phyloP scores from a whole-genome alignment of 2,888 invertebrate genomes.

The Stegophylla sp. region DNA sequence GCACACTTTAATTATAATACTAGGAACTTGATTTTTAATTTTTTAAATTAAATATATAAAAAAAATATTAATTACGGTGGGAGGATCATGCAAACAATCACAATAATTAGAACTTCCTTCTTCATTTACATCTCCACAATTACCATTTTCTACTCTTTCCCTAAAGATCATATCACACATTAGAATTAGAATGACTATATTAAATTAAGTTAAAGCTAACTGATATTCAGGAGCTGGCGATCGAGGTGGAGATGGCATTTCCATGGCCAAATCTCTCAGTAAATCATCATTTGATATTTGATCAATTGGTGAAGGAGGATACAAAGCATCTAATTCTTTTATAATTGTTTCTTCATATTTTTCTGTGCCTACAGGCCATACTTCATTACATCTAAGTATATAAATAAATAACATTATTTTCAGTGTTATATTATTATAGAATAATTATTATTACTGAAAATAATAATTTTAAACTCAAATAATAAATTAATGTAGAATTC shows the following conservation, averaged over 20 bases:
- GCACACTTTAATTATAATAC: background rate
- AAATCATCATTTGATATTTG: constrained; percentile 29
- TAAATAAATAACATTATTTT: background rate
- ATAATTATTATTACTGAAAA: constrained; percentile 13
- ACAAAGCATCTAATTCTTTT: constrained; percentile 20
- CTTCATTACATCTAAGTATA: constrained; percentile 31
- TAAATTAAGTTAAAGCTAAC: constrained; percentile 31
- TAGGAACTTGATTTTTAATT: background rate
- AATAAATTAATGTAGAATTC: too few relatives aligned
- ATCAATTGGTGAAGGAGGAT: constrained; percentile 3
- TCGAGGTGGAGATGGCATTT: constrained; percentile 49
- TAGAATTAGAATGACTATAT: background rate
- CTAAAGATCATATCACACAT: constrained; percentile 9
- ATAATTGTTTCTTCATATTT: constrained; percentile 30
- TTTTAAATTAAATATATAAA: background rate
- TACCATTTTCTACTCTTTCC: constrained; percentile 36
- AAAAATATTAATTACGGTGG: constrained; percentile 16
- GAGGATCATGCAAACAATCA: constrained; percentile 30
- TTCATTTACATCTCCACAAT: constrained; percentile 32
- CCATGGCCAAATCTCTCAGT: constrained; percentile 22
- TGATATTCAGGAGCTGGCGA: constrained; percentile 55
- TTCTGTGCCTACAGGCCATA: background rate
- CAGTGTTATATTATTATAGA: background rate
- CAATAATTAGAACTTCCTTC: constrained; percentile 40
- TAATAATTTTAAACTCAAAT: too few relatives aligned